phyloP scores from a whole-genome alignment of 2,888 invertebrate genomes.

The Hecatera dysodea region DNA sequence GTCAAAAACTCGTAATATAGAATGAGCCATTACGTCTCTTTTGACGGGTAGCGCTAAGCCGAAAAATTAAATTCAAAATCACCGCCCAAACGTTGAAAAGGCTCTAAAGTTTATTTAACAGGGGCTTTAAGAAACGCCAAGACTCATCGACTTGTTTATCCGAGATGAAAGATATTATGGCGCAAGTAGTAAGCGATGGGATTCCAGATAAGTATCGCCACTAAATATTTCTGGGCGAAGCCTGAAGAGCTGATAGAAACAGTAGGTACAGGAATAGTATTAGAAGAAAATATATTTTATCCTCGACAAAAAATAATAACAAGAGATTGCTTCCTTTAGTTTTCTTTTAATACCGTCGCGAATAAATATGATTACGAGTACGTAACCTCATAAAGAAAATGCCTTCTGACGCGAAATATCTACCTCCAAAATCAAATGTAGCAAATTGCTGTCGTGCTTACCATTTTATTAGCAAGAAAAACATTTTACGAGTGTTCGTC shows the following conservation, averaged over 20 bases:
- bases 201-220: slow-evolving; percentile 32
- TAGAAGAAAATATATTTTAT: background rate
- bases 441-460: slow-evolving; percentile 34
- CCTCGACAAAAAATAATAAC: background rate
- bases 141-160: slow-evolving; percentile 75
- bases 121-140: slow-evolving; percentile 72
- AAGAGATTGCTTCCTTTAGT: background rate
- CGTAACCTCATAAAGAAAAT: slow-evolving; percentile 11
- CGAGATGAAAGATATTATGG: slow-evolving; percentile 72
- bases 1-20: slow-evolving; percentile 56
- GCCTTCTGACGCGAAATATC: slow-evolving; percentile 11
- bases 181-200: slow-evolving; percentile 64
- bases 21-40: slow-evolving; percentile 63
- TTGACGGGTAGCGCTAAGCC: slow-evolving; percentile 63
- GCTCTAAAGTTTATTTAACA: slow-evolving; percentile 79
- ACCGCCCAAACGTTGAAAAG: slow-evolving; percentile 69
- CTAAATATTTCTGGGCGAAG: slow-evolving; percentile 12
- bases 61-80: slow-evolving; percentile 77
- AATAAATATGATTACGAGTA: slow-evolving; percentile 31
- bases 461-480: slow-evolving; percentile 50
- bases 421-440: slow-evolving; percentile 34
- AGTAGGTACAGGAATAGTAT: background rate
- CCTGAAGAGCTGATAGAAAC: background rate
- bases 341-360: background rate
- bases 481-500: slow-evolving; percentile 30